Base-by-base conservation (phyloP, 2,888 invertebrate species). In the Eumacrocentrus americanus region DNA sequence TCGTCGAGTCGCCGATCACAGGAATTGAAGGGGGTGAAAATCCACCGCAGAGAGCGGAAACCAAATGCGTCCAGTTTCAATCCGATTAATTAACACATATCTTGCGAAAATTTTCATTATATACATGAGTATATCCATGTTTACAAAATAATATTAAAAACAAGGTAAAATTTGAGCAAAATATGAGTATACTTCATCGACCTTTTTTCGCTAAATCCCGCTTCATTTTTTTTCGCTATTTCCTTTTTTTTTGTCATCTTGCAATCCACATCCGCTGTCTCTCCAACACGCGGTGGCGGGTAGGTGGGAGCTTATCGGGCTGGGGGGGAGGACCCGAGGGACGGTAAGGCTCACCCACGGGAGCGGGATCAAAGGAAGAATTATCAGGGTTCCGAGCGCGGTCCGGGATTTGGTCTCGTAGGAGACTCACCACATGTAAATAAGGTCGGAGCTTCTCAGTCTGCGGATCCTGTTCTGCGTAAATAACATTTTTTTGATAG, bases 391-490 rank as follows among this genome's bases (percentile, higher is more conserved):
- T 77, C 74, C 73, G 66, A 74, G 66, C 67, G 67, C 78, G 72
- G 76, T 74, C 78, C 79, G 79, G 80, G 80, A 80, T 80, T 80
- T 78, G 72, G 77, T 80, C 80, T 78, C 80, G 79, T 69, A 77
- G 80, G 80, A 80, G 80, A 80, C 80, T 80, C 80, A 80, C 80
- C 80, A 80, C 80, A 80, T 80, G 79, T 80, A 80, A 80, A 80
- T 80, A 80, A 79, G 79, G 78, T 78, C 76, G 73, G 74, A 78
- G 74, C 72, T 70, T 70, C 71, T 71, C 70, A 71, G 60, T 40
- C 53, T 61, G 58, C 55, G 64, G 61, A 64, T 66, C 64, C 62
- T 64, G 65, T 66, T 65, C 68, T 68, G 61, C 77, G 80, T 79
- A 80, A 80, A 80, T 79, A 80, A 80, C 79, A 78, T 79, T 79